Conservation (phyloP, 1,140 invertebrate genomes). For the Pemphigus obesinymphae region DNA sequence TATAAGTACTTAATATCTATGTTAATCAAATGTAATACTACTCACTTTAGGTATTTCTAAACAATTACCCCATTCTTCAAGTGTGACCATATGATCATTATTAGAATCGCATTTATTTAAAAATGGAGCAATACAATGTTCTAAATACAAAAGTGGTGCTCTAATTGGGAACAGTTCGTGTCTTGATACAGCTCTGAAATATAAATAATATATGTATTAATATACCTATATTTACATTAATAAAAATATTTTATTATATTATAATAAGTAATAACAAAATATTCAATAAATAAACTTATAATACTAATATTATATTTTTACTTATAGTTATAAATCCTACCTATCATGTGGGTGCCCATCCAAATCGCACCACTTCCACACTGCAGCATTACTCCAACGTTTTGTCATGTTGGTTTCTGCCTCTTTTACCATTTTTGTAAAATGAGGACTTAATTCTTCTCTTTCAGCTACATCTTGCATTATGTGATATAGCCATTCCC, state of each 20-base stretch:
- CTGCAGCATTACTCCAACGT: constrained; percentile 83
- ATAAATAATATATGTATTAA: background rate
- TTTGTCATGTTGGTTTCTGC: constrained; percentile 78
- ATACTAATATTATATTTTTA: no score
- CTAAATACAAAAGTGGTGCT: constrained; percentile 83
- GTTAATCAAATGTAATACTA: background rate
- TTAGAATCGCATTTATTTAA: constrained; percentile 81
- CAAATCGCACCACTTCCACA: constrained; percentile 96
- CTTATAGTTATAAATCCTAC: constrained; percentile 49
- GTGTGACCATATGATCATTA: constrained; percentile 80
- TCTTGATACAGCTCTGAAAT: constrained; percentile 68
- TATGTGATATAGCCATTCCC: constrained; percentile 94
- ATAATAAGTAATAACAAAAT: background rate
- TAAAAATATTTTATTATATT: background rate
- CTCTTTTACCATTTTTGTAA: constrained; percentile 78
- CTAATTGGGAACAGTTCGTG: constrained; percentile 93
- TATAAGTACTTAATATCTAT: background rate
- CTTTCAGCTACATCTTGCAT: constrained; percentile 90
- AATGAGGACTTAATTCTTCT: constrained; percentile 77
- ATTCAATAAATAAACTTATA: no score
- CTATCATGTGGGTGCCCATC: constrained; percentile 82
- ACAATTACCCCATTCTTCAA: constrained; percentile 88
- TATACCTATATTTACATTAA: background rate
- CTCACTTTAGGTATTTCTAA: constrained; percentile 73
- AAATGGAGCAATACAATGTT: constrained; percentile 94